Evolutionary conservation across 2,797 vertebrate species (phyloP).

Genomic region (Cygnus olor): DNA sequence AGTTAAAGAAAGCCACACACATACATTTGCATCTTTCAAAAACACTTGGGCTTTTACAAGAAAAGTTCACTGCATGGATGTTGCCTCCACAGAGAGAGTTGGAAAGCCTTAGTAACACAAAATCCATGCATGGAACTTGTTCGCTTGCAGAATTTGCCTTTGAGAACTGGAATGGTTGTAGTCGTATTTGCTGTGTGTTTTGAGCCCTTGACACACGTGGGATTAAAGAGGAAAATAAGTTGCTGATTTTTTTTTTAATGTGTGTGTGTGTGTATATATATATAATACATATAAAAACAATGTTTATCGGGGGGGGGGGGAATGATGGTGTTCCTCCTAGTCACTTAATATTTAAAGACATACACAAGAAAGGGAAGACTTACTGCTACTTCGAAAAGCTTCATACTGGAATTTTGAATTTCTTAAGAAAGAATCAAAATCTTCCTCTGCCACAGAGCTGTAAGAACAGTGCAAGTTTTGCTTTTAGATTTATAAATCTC

Average conservation of each 20-base stretch:
- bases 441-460: slow-evolving; percentile 86
- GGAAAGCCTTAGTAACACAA: neutral
- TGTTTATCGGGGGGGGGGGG: neutral
- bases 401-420: slow-evolving; percentile 91
- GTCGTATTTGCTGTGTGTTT: neutral
- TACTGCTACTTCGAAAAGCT: slow-evolving; percentile 91
- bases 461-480: neutral
- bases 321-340: neutral
- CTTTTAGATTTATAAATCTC: neutral
- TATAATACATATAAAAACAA: neutral
- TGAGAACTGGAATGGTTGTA: neutral
- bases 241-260: neutral
- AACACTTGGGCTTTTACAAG: neutral
- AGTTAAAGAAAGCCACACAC: neutral
- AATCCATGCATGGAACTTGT: neutral
- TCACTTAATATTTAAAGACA: neutral
- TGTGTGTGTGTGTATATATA: fast-evolving
- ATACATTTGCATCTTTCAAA: neutral
- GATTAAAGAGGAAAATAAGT: neutral
- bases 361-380: slow-evolving; percentile 71
- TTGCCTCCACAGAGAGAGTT: neutral
- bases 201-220: neutral
- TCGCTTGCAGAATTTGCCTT: neutral
- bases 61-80: neutral
- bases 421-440: slow-evolving; percentile 88